A percentile compares a stretch with the other conserved stretches of the same genome.
phyloP scores from a whole-genome alignment of 2,797 vertebrate species.

The Agapornis canus region DNA sequence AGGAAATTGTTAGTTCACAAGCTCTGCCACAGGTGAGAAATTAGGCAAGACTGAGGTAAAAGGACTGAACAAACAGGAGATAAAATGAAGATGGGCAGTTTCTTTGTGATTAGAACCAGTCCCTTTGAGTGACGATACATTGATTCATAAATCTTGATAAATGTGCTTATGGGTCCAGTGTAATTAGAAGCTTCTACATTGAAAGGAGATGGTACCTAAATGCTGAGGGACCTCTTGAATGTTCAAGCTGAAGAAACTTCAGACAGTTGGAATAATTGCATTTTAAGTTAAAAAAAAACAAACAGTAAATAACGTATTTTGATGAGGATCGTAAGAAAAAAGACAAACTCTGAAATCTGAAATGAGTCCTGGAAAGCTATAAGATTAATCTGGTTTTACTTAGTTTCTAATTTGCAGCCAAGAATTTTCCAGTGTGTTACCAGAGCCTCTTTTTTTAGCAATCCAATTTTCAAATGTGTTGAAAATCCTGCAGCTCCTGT shows the following conservation, averaged over 20 bases:
- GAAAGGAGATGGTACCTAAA: background rate
- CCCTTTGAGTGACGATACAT: background rate
- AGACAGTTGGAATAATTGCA: background rate
- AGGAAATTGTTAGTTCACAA: background rate
- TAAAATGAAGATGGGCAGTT: background rate
- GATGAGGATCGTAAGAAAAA: background rate
- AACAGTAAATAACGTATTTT: background rate
- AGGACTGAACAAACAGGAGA: background rate
- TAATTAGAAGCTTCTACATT: background rate
- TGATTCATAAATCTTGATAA: conserved; percentile 47
- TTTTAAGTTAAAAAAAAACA: background rate
- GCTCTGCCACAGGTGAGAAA: conserved; percentile 26
- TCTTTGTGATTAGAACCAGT: background rate
- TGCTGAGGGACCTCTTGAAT: background rate
- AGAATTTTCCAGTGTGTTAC: conserved; percentile 5
- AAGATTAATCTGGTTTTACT: conserved; percentile 5
- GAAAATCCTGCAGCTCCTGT: background rate
- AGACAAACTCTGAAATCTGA: background rate
- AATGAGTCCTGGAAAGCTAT: background rate
- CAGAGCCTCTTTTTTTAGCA: background rate
- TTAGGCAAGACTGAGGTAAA: conserved; percentile 16
- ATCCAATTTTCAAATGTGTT: background rate
- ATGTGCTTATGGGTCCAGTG: background rate
- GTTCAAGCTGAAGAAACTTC: background rate
- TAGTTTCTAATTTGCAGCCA: conserved; percentile 5